Base-by-base conservation (phyloP, 2,797 vertebrate species). In the Thunnus albacares region DNA sequence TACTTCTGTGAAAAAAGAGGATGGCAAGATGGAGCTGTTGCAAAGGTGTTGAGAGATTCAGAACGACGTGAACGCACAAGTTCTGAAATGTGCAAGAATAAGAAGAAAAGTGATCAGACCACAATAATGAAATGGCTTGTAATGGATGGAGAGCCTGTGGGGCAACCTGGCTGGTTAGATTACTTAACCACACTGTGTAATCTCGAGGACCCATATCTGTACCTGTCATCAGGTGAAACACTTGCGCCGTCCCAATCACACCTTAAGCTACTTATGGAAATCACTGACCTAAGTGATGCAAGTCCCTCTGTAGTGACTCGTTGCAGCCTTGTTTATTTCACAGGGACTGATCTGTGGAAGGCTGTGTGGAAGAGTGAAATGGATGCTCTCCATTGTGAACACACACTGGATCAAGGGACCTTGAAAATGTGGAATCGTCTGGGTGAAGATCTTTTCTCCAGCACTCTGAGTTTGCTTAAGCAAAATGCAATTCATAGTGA, bases 191-290 rank as follows among this genome's bases (percentile, higher is more conserved):
- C 93, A 6, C 90, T 97, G 47, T 90, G 93, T 47, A 61, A 87
- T 0, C 57, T 92, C 2, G 85, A 92, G 53, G 52, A 90, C 10
- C 90, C 94, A 0, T 87, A 77, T 69, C 83, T 97, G 38, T 93
- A 82, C 78, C 88, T 97, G 26, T 66, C 96, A 20, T 96, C 88
- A 6, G 96, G 96, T 5, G 95, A 97, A 83, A 94, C 84, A 61
- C 83, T 96, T 43, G 69, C 83, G 2, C 79, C 87, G 6, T 86
- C 90, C 30, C 79, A 51, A 0, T 78, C 79, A 60, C 71, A 77
- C 6, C 79, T 96, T 17, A 95, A 93, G 75, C 63, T 98, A 5
- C 58, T 98, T 3, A 89, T 97, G 71, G 97, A 98, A 81, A 69
- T 95, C 57, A 92, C 93, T 11, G 95, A 96, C 49, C 85, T 95